These are phyloP conservation scores for Sebastiscus albofasciatus DNA, from an alignment of 2,797 vertebrate species.

Conservation along the genomic window DNA sequence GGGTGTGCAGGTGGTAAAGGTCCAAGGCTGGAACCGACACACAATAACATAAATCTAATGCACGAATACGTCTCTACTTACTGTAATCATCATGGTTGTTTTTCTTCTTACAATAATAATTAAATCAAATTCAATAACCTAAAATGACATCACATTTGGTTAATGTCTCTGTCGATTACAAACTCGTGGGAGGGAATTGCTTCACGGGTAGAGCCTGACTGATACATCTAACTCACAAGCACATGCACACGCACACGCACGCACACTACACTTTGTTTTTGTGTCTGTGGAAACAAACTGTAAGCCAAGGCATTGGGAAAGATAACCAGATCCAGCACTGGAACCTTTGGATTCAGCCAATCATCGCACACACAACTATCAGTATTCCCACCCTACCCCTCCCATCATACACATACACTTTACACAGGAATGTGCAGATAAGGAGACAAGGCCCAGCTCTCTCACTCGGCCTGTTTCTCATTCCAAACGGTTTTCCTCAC, in stretches of 20 bases:
- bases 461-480: slow-evolving; percentile 51
- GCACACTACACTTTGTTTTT: slow-evolving; percentile 39
- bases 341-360: slow-evolving; percentile 73
- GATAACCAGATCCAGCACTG: slow-evolving; percentile 69
- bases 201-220: not conserved
- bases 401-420: slow-evolving; percentile 44
- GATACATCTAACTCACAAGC: not conserved
- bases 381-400: slow-evolving; percentile 53
- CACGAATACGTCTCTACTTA: not conserved
- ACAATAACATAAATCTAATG: not conserved
- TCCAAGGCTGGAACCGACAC: not conserved
- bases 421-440: slow-evolving; percentile 85
- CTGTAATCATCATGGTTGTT: not conserved
- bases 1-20: not conserved
- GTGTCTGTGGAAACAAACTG: slow-evolving; percentile 42
- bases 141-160: not conserved
- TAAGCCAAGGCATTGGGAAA: slow-evolving; percentile 55
- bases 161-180: not conserved
- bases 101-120: not conserved
- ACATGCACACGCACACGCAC: no score
- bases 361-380: slow-evolving; percentile 69
- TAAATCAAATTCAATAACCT: not conserved
- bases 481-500: slow-evolving; percentile 50
- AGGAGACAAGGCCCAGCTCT: slow-evolving; percentile 67
- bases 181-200: not conserved